Conservation (phyloP, 2,888 invertebrate species). For the Myopa testacea region DNA sequence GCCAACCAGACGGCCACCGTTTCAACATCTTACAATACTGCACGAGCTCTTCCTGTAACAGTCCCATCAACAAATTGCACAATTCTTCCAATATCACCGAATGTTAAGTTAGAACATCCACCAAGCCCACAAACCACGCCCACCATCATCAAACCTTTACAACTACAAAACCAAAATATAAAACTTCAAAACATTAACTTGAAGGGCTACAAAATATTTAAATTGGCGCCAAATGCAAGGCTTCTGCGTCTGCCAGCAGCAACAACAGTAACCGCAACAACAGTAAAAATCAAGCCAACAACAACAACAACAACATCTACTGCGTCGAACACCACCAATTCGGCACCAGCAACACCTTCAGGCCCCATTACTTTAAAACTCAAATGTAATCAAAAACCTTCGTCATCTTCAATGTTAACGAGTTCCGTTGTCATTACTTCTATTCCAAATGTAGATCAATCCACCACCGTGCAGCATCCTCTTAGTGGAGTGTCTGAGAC, state of each 20-base stretch:
- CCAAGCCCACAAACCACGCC: not conserved
- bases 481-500: not conserved
- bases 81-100: not conserved
- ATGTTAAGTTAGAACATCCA: not conserved
- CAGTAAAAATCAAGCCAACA: not conserved
- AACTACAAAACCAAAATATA: slow-evolving; percentile 32
- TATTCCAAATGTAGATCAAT: not conserved
- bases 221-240: slow-evolving; percentile 51
- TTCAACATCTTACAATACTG: not conserved
- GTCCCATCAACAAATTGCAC: not conserved
- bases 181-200: slow-evolving; percentile 32
- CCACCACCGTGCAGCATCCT: not conserved
- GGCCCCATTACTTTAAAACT: slow-evolving; percentile 22
- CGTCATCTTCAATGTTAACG: not conserved
- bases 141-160: slow-evolving; percentile 18
- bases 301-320: too few species aligned
- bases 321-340: too few species aligned
- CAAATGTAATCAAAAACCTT: not conserved
- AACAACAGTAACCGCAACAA: not conserved
- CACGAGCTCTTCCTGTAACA: not conserved
- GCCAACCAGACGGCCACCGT: not conserved
- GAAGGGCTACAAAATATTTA: slow-evolving; percentile 46
- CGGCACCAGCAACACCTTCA: not conserved
- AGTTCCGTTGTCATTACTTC: not conserved
- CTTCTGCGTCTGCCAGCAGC: slow-evolving; percentile 46